phyloP scores from a whole-genome alignment of 2,888 invertebrate genomes.

The Acleris holmiana region DNA sequence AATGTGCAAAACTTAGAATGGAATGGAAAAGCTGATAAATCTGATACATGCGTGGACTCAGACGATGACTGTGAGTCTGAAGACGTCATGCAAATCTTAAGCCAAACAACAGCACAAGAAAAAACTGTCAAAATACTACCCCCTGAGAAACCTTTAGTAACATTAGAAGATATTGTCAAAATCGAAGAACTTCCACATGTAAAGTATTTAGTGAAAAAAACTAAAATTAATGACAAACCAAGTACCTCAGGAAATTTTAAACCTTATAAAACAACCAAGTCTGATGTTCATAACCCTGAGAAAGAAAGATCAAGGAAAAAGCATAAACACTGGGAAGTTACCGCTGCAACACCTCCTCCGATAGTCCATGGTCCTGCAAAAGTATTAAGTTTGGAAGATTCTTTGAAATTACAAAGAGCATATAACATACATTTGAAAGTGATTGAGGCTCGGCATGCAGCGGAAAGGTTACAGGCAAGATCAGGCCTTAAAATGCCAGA shows the following conservation, averaged over 20 bases:
- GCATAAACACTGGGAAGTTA: slow-evolving; percentile 85
- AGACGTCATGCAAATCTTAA: slow-evolving; percentile 85
- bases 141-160: slow-evolving; percentile 77
- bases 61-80: slow-evolving; percentile 85
- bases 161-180: slow-evolving; percentile 76
- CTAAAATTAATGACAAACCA: slow-evolving; percentile 65
- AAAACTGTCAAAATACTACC: slow-evolving; percentile 75
- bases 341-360: slow-evolving; percentile 86
- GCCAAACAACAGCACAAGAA: slow-evolving; percentile 78
- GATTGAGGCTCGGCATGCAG: slow-evolving; percentile 83
- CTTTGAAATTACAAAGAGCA: slow-evolving; percentile 81
- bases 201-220: slow-evolving; percentile 81
- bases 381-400: slow-evolving; percentile 81
- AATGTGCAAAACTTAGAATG: slow-evolving; percentile 85
- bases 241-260: slow-evolving; percentile 75
- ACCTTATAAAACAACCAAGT: slow-evolving; percentile 84
- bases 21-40: slow-evolving; percentile 74
- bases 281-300: slow-evolving; percentile 81
- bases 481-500: slow-evolving; percentile 67
- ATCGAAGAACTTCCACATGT: slow-evolving; percentile 78
- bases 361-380: slow-evolving; percentile 82
- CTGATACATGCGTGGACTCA: slow-evolving; percentile 71
- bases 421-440: slow-evolving; percentile 74
- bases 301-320: slow-evolving; percentile 80
- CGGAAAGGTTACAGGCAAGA: slow-evolving; percentile 76